Evolutionary conservation across 2,888 invertebrate species (phyloP).

Genomic region (Xestia ashworthii): DNA sequence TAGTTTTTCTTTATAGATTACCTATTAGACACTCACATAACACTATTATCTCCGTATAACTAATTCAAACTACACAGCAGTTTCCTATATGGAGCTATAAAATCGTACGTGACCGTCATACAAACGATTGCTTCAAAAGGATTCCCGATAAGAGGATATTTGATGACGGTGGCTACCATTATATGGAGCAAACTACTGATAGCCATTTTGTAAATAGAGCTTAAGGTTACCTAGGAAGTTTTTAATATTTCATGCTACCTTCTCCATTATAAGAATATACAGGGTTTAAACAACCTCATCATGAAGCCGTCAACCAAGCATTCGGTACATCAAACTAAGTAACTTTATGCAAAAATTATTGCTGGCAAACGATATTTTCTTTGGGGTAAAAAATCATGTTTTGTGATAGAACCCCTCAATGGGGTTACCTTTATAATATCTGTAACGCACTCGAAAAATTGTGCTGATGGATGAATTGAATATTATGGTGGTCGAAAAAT

Average conservation of each 20-base stretch:
- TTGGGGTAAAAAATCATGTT: too few species aligned
- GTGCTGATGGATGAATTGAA: too few species aligned
- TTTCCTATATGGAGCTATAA: constrained; percentile 20
- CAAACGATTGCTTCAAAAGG: background rate
- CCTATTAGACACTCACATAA: background rate
- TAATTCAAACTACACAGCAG: constrained; percentile 9
- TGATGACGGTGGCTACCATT: constrained; percentile 4
- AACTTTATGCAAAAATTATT: too few species aligned
- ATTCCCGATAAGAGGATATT: constrained; percentile 1
- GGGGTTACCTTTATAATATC: too few species aligned
- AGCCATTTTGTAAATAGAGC: background rate
- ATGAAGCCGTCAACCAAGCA: too few species aligned
- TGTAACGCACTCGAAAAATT: too few species aligned
- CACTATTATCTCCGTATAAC: constrained; percentile 14
- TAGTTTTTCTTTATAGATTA: background rate
- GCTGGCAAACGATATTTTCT: too few species aligned
- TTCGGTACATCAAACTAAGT: too few species aligned
- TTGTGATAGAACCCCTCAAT: too few species aligned
- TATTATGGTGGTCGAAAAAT: too few species aligned
- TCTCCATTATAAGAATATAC: background rate
- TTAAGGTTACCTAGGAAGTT: background rate
- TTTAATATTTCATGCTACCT: background rate
- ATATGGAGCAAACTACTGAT: background rate
- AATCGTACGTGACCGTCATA: constrained; percentile 17
- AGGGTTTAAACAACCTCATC: too few species aligned